phyloP scores from a whole-genome alignment of 2,888 invertebrate species.

The Cheilosia impressa region DNA sequence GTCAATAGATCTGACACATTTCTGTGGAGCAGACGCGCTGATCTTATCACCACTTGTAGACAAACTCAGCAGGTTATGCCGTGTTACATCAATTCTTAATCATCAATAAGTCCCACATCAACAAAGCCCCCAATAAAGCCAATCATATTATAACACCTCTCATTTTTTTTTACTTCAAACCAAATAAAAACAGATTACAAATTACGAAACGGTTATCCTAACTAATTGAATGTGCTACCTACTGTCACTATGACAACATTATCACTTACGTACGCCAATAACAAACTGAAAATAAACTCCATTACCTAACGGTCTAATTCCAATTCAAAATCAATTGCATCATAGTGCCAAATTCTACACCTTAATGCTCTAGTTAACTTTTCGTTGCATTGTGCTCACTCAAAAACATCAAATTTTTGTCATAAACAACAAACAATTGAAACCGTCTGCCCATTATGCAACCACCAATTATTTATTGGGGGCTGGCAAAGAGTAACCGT shows the following conservation, averaged over 20 bases:
- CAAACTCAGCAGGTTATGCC: no score
- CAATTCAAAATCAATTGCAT: slow-evolving; percentile 39
- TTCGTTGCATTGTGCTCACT: neutral
- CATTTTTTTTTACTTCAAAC: neutral
- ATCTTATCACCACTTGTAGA: no score
- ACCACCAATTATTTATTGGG: slow-evolving; percentile 50
- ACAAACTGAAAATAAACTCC: neutral
- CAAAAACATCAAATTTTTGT: neutral
- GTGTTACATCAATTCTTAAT: no score
- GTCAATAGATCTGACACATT: no score
- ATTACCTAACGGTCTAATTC: slow-evolving; percentile 26
- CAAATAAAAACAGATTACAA: slow-evolving; percentile 41
- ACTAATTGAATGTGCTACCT: slow-evolving; percentile 7
- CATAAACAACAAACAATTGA: slow-evolving; percentile 27
- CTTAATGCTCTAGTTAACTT: slow-evolving; percentile 44
- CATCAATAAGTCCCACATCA: neutral
- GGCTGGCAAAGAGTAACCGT: slow-evolving; percentile 18
- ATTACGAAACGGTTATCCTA: slow-evolving; percentile 36
- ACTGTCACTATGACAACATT: slow-evolving; percentile 23
- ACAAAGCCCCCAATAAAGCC: neutral
- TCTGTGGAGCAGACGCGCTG: no score
- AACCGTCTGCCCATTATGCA: slow-evolving; percentile 49
- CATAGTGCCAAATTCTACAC: slow-evolving; percentile 49
- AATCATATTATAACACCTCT: slow-evolving; percentile 5
- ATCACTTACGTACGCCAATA: neutral